Conservation (phyloP, 2,888 invertebrate species). For the Tenthredo distinguenda region DNA sequence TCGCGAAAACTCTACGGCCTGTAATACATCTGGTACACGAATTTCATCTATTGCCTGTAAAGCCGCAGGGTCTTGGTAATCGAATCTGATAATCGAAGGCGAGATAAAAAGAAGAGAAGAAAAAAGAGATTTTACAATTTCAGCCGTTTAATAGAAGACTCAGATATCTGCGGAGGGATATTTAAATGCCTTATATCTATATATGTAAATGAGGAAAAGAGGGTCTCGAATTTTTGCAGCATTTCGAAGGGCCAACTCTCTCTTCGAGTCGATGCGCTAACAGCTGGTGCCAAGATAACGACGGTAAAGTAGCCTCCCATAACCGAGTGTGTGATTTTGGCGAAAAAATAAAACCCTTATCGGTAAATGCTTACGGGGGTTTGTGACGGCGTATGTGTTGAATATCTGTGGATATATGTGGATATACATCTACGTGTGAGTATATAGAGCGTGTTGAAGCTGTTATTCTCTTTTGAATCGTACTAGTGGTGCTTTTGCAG, state of each 20-base stretch:
- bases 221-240: not conserved
- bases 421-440: not conserved
- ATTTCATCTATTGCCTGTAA: conserved; percentile 26
- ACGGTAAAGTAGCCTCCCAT: not conserved
- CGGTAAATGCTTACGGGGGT: conserved; percentile 42
- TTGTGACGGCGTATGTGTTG: not conserved
- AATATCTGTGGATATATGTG: not conserved
- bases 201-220: not conserved
- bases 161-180: not conserved
- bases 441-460: not conserved
- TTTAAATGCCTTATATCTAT: not conserved
- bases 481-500: not conserved
- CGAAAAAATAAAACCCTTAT: conserved; percentile 37
- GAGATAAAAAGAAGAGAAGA: not conserved
- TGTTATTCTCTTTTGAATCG: conserved; percentile 13
- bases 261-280: conserved; percentile 22
- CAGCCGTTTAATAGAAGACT: not conserved
- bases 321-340: conserved; percentile 36
- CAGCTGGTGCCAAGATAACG: conserved; percentile 34
- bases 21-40: not conserved
- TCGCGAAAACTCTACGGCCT: not conserved
- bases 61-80: not conserved
- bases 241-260: conserved; percentile 13
- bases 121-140: not conserved
- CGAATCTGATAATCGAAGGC: conserved; percentile 10